Percentiles rank a stretch among this genome's conserved stretches.
Conservation (phyloP, 30 jellyfish, hydroid and myxozoan species). For the Hydra vulgaris region DNA sequence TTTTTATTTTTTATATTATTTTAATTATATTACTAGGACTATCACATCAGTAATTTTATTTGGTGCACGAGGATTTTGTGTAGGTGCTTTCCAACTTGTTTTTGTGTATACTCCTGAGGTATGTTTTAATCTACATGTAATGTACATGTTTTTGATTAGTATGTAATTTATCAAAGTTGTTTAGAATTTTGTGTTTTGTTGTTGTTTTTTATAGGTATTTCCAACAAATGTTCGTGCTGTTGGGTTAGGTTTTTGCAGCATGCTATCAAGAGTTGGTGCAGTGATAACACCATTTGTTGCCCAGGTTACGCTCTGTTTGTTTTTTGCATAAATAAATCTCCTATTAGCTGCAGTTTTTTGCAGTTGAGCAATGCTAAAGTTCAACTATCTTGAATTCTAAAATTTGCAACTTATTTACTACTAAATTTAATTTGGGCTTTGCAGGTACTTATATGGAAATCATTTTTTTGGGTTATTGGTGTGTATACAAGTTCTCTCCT, state of each 20-base stretch:
- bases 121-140: not conserved
- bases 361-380: not conserved
- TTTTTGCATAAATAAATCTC: too few relatives aligned
- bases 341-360: not conserved
- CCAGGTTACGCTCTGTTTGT: too few relatives aligned
- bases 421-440: not conserved
- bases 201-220: constrained; percentile 34
- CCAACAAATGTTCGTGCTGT: constrained; percentile 80
- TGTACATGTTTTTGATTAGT: not conserved
- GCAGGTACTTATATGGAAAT: constrained; percentile 49
- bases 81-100: constrained; percentile 79
- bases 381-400: not conserved
- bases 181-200: not conserved
- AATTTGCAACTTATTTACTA: not conserved
- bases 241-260: constrained; percentile 72
- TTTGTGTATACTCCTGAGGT: constrained; percentile 97
- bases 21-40: constrained; percentile 36
- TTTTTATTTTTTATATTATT: not conserved
- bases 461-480: constrained; percentile 45
- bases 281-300: constrained; percentile 88
- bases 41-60: constrained; percentile 46
- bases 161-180: not conserved
- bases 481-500: constrained; percentile 33
- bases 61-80: constrained; percentile 70
- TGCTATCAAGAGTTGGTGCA: constrained; percentile 72